These are phyloP conservation scores for Callionymus lyra DNA, from an alignment of 2,113 vertebrate genomes.

Conservation along the genomic window DNA sequence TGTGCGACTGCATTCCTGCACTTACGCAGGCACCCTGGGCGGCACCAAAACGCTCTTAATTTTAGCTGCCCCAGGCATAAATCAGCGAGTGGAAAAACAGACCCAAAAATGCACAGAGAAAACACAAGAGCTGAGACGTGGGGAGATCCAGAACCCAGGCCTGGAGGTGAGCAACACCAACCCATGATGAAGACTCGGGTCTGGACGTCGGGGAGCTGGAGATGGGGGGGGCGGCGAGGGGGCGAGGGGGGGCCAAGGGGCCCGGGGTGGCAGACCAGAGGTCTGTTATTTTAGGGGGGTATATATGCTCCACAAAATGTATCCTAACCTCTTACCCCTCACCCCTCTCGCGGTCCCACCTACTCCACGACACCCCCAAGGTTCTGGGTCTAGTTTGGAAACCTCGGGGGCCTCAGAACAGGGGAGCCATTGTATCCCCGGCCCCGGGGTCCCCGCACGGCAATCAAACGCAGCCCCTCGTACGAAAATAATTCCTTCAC, in stretches of 20 bases:
- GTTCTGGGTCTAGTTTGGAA: conserved; percentile 60
- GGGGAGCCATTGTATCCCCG: conserved; percentile 73
- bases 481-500: conserved; percentile 71
- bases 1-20: conserved; percentile 50
- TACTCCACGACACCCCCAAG: conserved; percentile 55
- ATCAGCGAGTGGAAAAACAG: conserved; percentile 67
- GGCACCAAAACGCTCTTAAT: conserved; percentile 68
- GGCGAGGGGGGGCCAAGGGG: conserved; percentile 26
- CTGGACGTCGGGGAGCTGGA: conserved; percentile 6
- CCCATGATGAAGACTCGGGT: conserved; percentile 10
- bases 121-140: conserved; percentile 46
- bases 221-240: conserved; percentile 20
- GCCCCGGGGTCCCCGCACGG: conserved; percentile 61
- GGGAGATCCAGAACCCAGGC: conserved; percentile 33
- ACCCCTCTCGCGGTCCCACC: conserved; percentile 38
- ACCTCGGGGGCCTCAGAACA: conserved; percentile 66
- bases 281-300: conserved; percentile 52
- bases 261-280: conserved; percentile 32
- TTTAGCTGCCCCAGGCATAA: conserved; percentile 67
- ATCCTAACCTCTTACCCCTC: conserved; percentile 54
- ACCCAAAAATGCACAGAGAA: conserved; percentile 65
- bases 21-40: conserved; percentile 63
- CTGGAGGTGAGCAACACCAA: conserved; percentile 6
- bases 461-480: conserved; percentile 70
- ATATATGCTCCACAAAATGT: too few relatives aligned